These are phyloP conservation scores for Tauraco hartlaubi DNA, from an alignment of 2,797 vertebrate genomes.

Conservation along the genomic window DNA sequence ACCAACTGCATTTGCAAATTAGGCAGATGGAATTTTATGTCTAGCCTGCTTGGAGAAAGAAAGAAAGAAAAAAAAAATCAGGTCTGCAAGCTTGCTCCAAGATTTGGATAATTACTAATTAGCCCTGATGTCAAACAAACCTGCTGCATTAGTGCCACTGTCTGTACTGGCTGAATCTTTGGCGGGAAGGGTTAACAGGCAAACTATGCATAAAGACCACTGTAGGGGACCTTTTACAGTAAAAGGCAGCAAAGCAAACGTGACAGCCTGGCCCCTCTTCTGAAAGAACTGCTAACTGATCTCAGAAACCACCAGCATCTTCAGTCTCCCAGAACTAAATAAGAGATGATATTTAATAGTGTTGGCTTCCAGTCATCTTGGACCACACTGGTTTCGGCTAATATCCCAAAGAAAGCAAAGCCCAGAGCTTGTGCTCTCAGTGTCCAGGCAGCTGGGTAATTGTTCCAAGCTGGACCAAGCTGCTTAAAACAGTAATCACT, in stretches of 20 bases:
- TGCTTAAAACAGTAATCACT: constrained; percentile 51
- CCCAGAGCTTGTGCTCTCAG: neutral
- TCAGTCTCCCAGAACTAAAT: neutral
- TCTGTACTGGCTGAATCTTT: neutral
- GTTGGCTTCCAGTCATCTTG: neutral
- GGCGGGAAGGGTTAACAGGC: neutral
- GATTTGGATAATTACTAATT: constrained; percentile 47
- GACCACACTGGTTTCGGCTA: neutral
- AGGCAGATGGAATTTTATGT: constrained; percentile 34
- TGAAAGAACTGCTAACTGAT: neutral
- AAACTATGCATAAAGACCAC: neutral
- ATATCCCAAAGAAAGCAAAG: neutral
- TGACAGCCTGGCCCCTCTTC: neutral
- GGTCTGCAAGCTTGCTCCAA: constrained; percentile 38
- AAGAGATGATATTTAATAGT: neutral
- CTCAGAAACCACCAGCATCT: neutral
- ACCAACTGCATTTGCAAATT: constrained; percentile 43
- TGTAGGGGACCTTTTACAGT: neutral
- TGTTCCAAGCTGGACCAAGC: constrained; percentile 48
- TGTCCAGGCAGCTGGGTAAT: constrained; percentile 18
- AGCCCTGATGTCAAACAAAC: constrained; percentile 42
- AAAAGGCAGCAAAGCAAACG: neutral
- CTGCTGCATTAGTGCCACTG: neutral
- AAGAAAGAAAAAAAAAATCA: neutral
- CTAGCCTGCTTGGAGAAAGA: neutral